Percentiles rank a stretch among this genome's conserved stretches.
Evolutionary conservation across 2,113 vertebrate species (phyloP).

Genomic region (Sander lucioperca): DNA sequence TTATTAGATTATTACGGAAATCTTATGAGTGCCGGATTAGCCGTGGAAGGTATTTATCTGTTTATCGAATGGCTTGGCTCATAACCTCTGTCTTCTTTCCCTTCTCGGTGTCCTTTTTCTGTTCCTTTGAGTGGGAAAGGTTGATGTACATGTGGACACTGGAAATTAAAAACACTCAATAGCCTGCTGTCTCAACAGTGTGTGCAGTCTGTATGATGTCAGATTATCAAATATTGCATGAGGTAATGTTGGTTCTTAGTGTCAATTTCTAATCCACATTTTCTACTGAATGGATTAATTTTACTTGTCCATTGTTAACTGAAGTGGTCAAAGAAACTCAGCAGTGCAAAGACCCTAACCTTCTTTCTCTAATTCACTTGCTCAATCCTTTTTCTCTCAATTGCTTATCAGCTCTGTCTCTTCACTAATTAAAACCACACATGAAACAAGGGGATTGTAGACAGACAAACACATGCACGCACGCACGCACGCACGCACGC

Average conservation of each 20-base stretch:
- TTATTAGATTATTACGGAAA: slow-evolving; percentile 77
- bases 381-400: slow-evolving; percentile 57
- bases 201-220: neutral
- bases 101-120: slow-evolving; percentile 15
- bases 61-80: slow-evolving; percentile 64
- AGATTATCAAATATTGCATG: neutral
- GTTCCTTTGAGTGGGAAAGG: neutral
- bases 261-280: slow-evolving; percentile 43
- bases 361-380: slow-evolving; percentile 54
- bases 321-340: slow-evolving; percentile 46
- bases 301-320: slow-evolving; percentile 50
- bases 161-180: slow-evolving; percentile 18
- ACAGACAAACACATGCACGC: slow-evolving; percentile 36
- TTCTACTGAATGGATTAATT: slow-evolving; percentile 47
- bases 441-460: slow-evolving; percentile 85
- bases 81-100: slow-evolving; percentile 35
- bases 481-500: slow-evolving; percentile 17
- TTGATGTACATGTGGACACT: neutral
- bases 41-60: slow-evolving; percentile 65
- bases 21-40: slow-evolving; percentile 66
- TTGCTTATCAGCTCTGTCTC: slow-evolving; percentile 88
- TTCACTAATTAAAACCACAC: slow-evolving; percentile 94
- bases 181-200: neutral
- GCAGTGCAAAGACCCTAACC: slow-evolving; percentile 60
- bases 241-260: slow-evolving; percentile 8